These are phyloP conservation scores for Tanaodytes sp. DNA, from an alignment of 2,888 invertebrate species.

Conservation along the genomic window DNA sequence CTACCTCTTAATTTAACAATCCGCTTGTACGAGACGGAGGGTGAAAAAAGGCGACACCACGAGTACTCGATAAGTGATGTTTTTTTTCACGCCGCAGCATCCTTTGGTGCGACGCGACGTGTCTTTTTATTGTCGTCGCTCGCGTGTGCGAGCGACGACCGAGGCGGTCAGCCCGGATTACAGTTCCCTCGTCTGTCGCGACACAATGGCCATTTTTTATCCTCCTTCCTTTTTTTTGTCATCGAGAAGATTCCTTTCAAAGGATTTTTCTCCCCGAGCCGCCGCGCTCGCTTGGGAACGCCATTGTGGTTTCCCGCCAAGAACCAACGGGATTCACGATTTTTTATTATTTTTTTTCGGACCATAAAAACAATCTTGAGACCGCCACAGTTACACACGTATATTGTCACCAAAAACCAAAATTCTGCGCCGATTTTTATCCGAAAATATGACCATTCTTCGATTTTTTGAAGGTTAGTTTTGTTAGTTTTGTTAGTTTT, in stretches of 20 bases:
- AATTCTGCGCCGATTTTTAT: too few species aligned
- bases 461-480: too few species aligned
- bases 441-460: too few species aligned
- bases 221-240: conserved; percentile 34
- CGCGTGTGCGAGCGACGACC: conserved; percentile 32
- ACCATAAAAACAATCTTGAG: too few species aligned
- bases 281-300: conserved; percentile 23
- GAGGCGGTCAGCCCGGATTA: conserved; percentile 43
- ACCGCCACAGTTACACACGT: too few species aligned
- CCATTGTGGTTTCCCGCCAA: too few species aligned
- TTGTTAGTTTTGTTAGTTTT: too few species aligned
- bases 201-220: conserved; percentile 34
- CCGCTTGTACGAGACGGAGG: conserved; percentile 11
- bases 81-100: conserved; percentile 32
- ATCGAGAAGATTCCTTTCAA: conserved; percentile 36
- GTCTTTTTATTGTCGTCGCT: conserved; percentile 41
- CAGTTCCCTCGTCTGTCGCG: conserved; percentile 32
- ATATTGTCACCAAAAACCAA: too few species aligned
- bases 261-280: conserved; percentile 44
- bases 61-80: too few species aligned
- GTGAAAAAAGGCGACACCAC: conserved; percentile 18
- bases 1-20: conserved; percentile 35
- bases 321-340: too few species aligned
- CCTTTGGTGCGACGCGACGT: conserved; percentile 32
- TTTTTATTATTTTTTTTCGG: too few species aligned